Base-by-base conservation (phyloP, 2,113 vertebrate genomes). In the Hemibagrus wyckioides region DNA sequence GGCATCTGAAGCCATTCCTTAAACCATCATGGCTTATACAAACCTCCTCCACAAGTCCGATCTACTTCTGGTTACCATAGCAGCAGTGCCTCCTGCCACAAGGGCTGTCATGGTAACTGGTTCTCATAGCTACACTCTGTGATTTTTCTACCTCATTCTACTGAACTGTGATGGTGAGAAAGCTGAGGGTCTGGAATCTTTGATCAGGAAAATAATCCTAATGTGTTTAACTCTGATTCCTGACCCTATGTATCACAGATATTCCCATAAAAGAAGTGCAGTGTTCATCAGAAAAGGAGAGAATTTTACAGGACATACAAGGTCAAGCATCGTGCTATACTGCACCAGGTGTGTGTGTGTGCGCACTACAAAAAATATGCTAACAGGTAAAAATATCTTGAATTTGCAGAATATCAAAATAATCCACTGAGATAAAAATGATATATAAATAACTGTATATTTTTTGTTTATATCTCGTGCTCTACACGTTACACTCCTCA, bases 21-120 rank as follows among this genome's bases (percentile, higher is more conserved):
- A 52, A 80, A 80, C 73, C 36, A 81, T n/a, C 28, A 71, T 25
- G 36, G 4, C 48, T 54, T 56, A 28, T 48, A 57, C 30, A 50
- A 57, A 61, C 28, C 80, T 87, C 52, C 61, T 57, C 85, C 30
- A 11, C 33, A 59, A 63, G 59, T 65, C 61, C 44, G 4, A 30
- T 48, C 28, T 63, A 57, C 15, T 82, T 86, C 65, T 61, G 71
- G 86, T 87, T 82, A 65, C 86, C 63, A 87, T 87, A 63, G 86
- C 39, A 87, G 80, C 80, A 50, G 30, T 50, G 67, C 80, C 54
- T 75, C 44, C 86, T 48, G 54, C 86, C 39, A 48, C 13, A 7
- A 57, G 14, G 52, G 80, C 80, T 75, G 86, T 87, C 86, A 87
- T 87, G 80, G 86, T 36, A 87, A 87, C 86, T 17, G 54, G 39